Conservation (phyloP, 2,113 vertebrate genomes). For the Sarotherodon lohbergeri region DNA sequence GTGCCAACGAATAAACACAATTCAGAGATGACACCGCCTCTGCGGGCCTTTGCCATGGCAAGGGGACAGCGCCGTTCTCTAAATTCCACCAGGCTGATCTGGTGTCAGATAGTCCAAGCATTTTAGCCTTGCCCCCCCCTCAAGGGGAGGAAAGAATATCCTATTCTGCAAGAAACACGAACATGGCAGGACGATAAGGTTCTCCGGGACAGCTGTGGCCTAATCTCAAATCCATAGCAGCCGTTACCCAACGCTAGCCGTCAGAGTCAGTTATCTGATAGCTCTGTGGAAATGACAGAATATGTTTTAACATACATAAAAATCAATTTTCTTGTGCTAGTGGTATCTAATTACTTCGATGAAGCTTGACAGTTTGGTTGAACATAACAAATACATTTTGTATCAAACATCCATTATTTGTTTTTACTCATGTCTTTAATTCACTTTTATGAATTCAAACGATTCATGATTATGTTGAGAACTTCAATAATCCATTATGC, state of each 20-base stretch:
- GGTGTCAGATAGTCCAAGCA: slow-evolving; percentile 66
- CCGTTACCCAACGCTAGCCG: slow-evolving; percentile 24
- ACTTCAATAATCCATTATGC: background rate
- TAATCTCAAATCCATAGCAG: slow-evolving; percentile 65
- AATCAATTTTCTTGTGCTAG: slow-evolving; percentile 25
- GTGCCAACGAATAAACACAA: slow-evolving; percentile 97
- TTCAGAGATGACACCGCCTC: slow-evolving; percentile 76
- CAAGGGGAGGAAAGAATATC: slow-evolving; percentile 61
- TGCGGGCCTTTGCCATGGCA: slow-evolving; percentile 7
- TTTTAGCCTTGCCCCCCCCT: slow-evolving; percentile 36
- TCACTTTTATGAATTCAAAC: background rate
- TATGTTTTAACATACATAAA: slow-evolving; percentile 49
- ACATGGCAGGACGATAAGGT: slow-evolving; percentile 50
- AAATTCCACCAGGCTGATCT: slow-evolving; percentile 72
- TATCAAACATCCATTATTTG: background rate
- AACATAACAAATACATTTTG: background rate
- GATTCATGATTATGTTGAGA: background rate
- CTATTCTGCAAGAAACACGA: slow-evolving; percentile 56
- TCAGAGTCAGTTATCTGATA: slow-evolving; percentile 57
- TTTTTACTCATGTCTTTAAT: background rate
- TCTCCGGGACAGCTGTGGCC: slow-evolving; percentile 61
- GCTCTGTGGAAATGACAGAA: slow-evolving; percentile 64
- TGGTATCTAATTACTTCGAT: background rate
- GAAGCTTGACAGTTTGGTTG: background rate
- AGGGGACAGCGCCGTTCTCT: slow-evolving; percentile 62